Evolutionary conservation across 2,113 vertebrate species (phyloP).

Genomic region (Oenanthe melanoleuca): DNA sequence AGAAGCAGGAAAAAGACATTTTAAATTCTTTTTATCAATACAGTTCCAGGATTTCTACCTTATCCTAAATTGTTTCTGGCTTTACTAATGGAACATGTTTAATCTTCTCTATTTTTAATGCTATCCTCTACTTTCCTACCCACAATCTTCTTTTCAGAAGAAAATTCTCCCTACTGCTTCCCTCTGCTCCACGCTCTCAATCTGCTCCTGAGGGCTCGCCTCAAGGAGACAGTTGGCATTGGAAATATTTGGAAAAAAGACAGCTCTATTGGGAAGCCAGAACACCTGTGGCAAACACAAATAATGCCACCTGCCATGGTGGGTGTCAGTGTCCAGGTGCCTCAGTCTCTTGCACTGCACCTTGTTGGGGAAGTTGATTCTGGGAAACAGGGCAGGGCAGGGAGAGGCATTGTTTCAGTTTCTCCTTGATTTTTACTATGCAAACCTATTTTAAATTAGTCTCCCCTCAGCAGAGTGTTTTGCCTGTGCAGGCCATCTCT

Average conservation of each 20-base stretch:
- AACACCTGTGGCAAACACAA: neutral
- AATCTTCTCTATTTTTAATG: conserved; percentile 32
- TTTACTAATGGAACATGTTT: neutral
- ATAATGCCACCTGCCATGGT: neutral
- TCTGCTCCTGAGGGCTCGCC: conserved; percentile 14
- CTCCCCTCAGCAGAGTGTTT: accelerated
- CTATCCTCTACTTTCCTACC: conserved; percentile 16
- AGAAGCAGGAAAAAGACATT: neutral
- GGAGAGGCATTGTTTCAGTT: neutral
- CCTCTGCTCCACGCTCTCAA: neutral
- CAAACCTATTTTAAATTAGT: neutral
- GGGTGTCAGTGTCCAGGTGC: accelerated
- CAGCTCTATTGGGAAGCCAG: neutral
- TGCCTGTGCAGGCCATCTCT: neutral
- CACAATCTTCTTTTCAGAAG: conserved; percentile 2
- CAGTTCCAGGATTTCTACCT: neutral
- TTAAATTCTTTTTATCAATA: neutral
- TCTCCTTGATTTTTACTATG: neutral
- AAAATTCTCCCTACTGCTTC: conserved; percentile 2
- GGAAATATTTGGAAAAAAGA: neutral
- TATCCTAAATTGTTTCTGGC: neutral
- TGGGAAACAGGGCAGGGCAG: neutral
- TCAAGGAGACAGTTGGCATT: conserved; percentile 4
- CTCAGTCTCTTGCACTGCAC: accelerated
- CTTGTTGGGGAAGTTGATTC: accelerated